phyloP scores from a whole-genome alignment of 2,888 invertebrate genomes.

The Conomelus anceps region DNA sequence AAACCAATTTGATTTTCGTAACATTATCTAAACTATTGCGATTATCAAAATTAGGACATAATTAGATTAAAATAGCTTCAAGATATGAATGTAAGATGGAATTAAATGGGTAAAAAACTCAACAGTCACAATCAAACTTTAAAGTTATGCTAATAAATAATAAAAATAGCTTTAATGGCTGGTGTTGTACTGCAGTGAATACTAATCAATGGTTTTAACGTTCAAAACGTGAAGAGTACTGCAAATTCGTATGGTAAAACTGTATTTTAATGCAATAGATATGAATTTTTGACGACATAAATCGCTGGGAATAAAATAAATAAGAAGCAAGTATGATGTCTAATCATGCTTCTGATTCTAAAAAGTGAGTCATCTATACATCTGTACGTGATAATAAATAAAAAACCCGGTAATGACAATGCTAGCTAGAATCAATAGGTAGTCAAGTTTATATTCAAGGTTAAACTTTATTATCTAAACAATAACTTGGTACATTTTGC shows the following conservation, averaged over 20 bases:
- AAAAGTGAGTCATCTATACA: background rate
- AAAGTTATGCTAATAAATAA: background rate
- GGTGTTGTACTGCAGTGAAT: background rate
- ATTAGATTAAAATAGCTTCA: too few relatives aligned
- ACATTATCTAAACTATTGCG: too few relatives aligned
- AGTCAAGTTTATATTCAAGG: background rate
- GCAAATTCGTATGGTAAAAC: background rate
- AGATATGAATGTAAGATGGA: too few relatives aligned
- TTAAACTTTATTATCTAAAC: background rate
- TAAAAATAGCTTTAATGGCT: background rate
- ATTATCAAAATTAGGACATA: too few relatives aligned
- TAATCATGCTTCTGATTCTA: too few relatives aligned
- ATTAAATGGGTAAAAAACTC: too few relatives aligned
- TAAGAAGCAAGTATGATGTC: background rate
- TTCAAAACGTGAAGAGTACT: background rate
- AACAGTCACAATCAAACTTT: too few relatives aligned
- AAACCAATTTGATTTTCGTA: too few relatives aligned
- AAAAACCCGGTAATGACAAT: background rate
- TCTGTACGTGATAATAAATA: background rate
- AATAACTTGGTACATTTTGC: background rate
- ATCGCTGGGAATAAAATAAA: background rate
- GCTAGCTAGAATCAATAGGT: background rate
- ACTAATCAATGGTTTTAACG: background rate
- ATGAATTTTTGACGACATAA: background rate
- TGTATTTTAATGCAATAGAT: background rate